Evolutionary conservation across 2,888 invertebrate species (phyloP).

Genomic region (Leistus spinibarbis): DNA sequence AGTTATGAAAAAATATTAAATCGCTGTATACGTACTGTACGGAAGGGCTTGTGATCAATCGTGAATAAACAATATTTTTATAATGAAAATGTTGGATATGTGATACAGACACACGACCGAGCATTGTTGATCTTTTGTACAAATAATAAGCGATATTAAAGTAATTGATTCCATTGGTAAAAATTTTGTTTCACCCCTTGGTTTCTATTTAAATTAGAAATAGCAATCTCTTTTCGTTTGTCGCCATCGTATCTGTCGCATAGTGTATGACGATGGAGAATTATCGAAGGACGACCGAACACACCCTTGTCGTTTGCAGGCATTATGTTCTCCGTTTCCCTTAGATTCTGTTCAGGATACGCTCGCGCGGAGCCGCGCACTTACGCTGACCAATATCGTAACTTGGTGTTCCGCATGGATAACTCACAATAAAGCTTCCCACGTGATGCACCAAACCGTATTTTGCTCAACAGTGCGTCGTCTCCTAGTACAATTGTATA

Average conservation of each 20-base stretch:
- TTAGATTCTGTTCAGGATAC: neutral
- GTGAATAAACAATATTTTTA: too few relatives aligned
- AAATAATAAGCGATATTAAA: too few relatives aligned
- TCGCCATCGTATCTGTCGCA: neutral
- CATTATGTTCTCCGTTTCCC: neutral
- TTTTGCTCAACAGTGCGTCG: neutral
- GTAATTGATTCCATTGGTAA: too few relatives aligned
- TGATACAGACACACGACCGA: too few relatives aligned
- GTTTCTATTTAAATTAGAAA: too few relatives aligned
- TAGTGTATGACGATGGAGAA: neutral
- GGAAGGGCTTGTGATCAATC: too few relatives aligned
- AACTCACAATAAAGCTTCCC: slow-evolving; percentile 25
- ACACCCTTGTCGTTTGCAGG: slow-evolving; percentile 10
- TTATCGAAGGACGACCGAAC: neutral
- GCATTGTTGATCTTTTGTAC: too few relatives aligned
- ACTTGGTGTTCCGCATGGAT: slow-evolving; percentile 22
- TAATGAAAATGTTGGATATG: too few relatives aligned
- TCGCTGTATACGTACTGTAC: too few relatives aligned
- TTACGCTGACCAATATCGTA: slow-evolving; percentile 33
- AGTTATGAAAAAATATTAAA: too few relatives aligned
- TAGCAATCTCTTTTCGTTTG: too few relatives aligned
- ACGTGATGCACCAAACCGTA: neutral
- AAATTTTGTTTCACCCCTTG: too few relatives aligned
- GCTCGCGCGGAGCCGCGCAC: slow-evolving; percentile 1
- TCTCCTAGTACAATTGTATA: slow-evolving; percentile 26